phyloP scores from a whole-genome alignment of 1,140 invertebrate genomes.

The Drosophila bocki region DNA sequence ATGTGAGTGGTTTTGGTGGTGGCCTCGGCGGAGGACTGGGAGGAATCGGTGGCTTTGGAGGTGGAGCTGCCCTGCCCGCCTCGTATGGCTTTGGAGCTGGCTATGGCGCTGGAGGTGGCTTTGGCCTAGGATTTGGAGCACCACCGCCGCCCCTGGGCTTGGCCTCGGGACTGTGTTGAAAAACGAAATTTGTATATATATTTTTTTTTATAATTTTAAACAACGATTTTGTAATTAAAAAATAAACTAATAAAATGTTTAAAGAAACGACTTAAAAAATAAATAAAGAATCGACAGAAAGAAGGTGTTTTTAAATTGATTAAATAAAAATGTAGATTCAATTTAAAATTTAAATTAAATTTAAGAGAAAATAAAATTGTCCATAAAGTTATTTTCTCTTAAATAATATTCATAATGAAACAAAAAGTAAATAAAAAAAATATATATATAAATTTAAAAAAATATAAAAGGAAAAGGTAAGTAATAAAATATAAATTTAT shows the following conservation, averaged over 20 bases:
- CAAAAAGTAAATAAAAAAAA: too few relatives aligned
- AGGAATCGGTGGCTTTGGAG: constrained; percentile 28
- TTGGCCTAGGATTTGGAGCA: constrained; percentile 61
- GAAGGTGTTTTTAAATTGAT: too few relatives aligned
- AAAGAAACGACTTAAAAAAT: constrained; percentile 2
- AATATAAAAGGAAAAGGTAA: too few relatives aligned
- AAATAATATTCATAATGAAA: too few relatives aligned
- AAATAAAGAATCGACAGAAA: neutral
- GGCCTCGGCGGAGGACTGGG: neutral
- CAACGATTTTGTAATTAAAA: constrained; percentile 37
- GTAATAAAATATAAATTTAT: too few relatives aligned
- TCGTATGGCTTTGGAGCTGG: constrained; percentile 24
- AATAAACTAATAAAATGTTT: constrained; percentile 34
- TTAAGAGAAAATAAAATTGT: too few relatives aligned
- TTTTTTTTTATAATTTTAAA: constrained; percentile 42
- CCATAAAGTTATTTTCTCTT: too few relatives aligned
- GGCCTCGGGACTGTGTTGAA: constrained; percentile 44
- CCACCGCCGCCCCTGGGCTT: constrained; percentile 46
- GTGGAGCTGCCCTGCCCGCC: constrained; percentile 10
- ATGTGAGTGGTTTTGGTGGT: constrained; percentile 29
- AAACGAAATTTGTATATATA: neutral
- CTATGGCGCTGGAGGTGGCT: constrained; percentile 65
- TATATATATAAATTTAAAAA: too few relatives aligned
- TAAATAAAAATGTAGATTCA: too few relatives aligned
- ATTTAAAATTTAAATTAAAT: too few relatives aligned